Evolutionary conservation across 2,888 invertebrate genomes (phyloP), one percentile per base, ranked within the genome.

Genomic region (Choristoneura rosaceana): DNA sequence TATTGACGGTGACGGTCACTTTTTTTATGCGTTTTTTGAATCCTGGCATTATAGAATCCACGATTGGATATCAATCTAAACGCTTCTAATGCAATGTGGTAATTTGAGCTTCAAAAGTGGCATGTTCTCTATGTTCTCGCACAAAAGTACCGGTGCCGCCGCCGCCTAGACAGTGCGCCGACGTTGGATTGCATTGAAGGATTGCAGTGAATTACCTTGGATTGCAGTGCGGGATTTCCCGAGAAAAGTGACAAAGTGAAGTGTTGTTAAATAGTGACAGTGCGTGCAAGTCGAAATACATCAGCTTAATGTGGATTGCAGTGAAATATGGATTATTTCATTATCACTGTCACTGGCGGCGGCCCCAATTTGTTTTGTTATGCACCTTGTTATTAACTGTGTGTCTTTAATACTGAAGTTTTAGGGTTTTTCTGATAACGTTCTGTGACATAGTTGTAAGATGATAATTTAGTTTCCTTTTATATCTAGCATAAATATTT

Each of bases 151-250:
- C 79, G 88, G 87, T 84, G 87, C 87, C 90, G 92, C 93, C 93
- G 91, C 91, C 90, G 87, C 88, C 87, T 80, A 82, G 77, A 79
- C 85, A 85, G 83, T 86, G 85, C 84, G 76, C 75, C 79, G 77
- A 77, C 82, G 67, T 62, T 41, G 80, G 80, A 78, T 80, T 79
- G 79, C 78, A 75, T 76, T 81, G 83, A 91, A 87, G 93, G 93
- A 94, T 94, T 93, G 93, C 93, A 94, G 93, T 94, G 93, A 84
- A 84, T 84, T 77, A 83, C 80, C 80, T 88, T 88, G 93, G 93
- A 94, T 94, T 93, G 93, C 93, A 94, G 94, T 94, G 93, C 88
- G 90, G 90, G 87, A 83, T 85, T 80, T 81, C 79, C 75, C 81
- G 84, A 82, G 81, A 82, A 81, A 86, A 87, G 89, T 90, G 93